Base-by-base conservation (phyloP, 2,797 vertebrate species). In the Sternarchorhynchus goeldii region DNA sequence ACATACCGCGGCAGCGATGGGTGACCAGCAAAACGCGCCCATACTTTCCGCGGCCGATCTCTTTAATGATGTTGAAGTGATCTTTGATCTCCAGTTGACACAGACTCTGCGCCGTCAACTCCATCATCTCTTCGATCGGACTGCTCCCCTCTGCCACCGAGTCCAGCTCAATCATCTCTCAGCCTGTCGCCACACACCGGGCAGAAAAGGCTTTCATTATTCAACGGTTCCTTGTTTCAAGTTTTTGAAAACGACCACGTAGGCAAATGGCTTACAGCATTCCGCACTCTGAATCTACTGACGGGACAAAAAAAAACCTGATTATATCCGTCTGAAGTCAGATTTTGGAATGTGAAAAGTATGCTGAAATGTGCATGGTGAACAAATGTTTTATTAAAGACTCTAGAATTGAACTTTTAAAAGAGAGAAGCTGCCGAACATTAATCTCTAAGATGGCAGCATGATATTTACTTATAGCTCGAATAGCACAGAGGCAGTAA, bases 41-140 rank as follows among this genome's bases (percentile, higher is more conserved):
- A 1, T 94, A 94, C 84, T 94, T 94, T 6, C 93, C 93, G 0
- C 92, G 87, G 20, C 93, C 93, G 1, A 94, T 93, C 86, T 94
- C 93, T 84, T 94, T 94, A 79, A 94, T 81, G 67, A 94, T 31
- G 57, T 94, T 91, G 78, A 94, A 94, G 79, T 89, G 92, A 29
- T 94, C 93, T 67, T 89, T 87, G 82, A 95, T 93, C 87, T 94
- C 92, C 76, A 91, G 87, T 17, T 89, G 77, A 69, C 87, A 67
- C 39, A 94, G 87, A 72, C 92, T 93, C 89, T 94, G 93, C 0
- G 92, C 90, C 3, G 91, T 94, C 75, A 94, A 84, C 86, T 91
- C 91, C 85, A 94, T 93, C 86, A 94, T 84, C 88, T 94, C 93
- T 0, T 94, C 93, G 1, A 94, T 93, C 67, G 90, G 88, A 83